Conservation (phyloP, 2,113 vertebrate genomes). For the Chitala chitala region DNA sequence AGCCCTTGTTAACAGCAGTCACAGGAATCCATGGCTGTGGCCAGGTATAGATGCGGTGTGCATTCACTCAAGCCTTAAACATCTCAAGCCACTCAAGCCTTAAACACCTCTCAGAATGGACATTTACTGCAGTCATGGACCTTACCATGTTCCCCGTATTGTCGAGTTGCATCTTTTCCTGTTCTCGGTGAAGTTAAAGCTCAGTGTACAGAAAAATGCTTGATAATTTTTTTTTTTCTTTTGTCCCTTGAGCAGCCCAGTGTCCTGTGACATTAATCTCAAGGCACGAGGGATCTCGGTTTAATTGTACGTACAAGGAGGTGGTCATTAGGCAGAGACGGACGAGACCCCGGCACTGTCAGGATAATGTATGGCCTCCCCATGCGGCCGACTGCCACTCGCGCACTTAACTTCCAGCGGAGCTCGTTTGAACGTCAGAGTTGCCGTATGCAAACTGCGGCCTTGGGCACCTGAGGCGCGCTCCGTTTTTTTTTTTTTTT, state of each 20-base stretch:
- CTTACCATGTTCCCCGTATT: no score
- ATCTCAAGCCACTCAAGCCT: no score
- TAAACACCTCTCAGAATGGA: no score
- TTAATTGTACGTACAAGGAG: conserved; percentile 20
- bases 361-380: conserved; percentile 25
- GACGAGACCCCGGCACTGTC: conserved; percentile 20
- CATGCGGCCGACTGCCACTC: no score
- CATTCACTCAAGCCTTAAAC: no score
- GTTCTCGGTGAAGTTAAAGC: neutral
- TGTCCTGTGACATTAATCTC: neutral
- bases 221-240: no score
- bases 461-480: neutral
- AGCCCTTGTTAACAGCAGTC: neutral
- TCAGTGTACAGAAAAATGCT: neutral
- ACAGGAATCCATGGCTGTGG: no score
- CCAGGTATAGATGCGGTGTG: no score
- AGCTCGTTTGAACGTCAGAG: no score
- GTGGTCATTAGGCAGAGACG: conserved; percentile 28
- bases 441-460: neutral
- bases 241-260: neutral
- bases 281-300: neutral
- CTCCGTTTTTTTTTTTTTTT: neutral
- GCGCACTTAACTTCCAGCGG: no score
- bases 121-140: no score
- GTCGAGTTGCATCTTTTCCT: no score